Conservation (phyloP, 2,797 vertebrate species). For the Lemur catta region DNA sequence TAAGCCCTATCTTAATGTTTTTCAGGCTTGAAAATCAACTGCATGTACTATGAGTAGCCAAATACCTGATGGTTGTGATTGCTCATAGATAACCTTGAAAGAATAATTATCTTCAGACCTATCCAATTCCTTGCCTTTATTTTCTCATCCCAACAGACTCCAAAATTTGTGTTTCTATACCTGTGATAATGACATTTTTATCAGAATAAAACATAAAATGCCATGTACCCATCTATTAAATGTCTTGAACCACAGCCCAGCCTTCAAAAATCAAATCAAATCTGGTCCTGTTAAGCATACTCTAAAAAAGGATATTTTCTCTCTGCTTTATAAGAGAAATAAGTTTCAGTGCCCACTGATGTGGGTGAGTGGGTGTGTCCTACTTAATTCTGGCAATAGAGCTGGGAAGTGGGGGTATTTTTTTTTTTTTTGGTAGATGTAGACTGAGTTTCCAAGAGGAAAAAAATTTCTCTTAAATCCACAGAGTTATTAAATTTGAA, state of each 20-base stretch:
- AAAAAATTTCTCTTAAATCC: background rate
- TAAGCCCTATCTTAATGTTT: slow-evolving; percentile 44
- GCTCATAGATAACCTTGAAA: background rate
- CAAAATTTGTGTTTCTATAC: background rate
- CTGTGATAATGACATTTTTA: background rate
- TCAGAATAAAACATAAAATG: background rate
- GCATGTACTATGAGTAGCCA: background rate
- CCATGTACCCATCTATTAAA: background rate
- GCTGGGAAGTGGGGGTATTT: rapidly evolving
- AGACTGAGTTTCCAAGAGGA: background rate
- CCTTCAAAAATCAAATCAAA: slow-evolving; percentile 2
- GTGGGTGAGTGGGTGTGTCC: background rate
- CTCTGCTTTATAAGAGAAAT: background rate
- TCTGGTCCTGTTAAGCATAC: background rate
- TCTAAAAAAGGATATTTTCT: background rate
- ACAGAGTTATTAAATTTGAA: background rate
- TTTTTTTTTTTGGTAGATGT: background rate
- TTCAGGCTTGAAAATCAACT: slow-evolving; percentile 35
- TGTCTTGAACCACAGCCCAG: background rate
- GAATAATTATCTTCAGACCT: background rate
- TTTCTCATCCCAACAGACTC: background rate
- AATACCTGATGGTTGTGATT: background rate
- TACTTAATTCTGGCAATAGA: background rate
- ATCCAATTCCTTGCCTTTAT: background rate
- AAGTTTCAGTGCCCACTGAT: background rate